Evolutionary conservation across 2,113 vertebrate genomes (phyloP), one percentile per base, ranked within the genome.

Genomic region (Aegotheles bennettii): DNA sequence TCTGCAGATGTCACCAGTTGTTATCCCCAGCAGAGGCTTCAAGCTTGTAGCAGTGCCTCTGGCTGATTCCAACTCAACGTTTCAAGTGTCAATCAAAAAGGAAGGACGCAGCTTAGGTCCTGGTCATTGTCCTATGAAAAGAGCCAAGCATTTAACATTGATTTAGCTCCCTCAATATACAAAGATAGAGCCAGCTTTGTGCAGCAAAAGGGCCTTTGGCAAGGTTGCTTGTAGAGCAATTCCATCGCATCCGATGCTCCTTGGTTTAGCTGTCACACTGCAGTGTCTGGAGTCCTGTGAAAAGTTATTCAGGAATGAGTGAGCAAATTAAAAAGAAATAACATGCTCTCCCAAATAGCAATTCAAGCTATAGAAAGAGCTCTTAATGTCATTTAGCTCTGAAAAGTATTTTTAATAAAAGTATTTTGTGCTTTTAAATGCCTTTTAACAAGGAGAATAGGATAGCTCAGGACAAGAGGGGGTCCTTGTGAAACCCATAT

Each of bases 1-100:
- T 98, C 98, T 98, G 98, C 99, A 99, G 99, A 99, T 99, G 99
- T 99, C 99, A 99, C 99, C 99, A 99, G 99, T 98, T 99, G 99
- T 99, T 99, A 98, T 98, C 98, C 99, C 98, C 99, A 99, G 99
- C 98, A 98, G 98, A 99, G 98, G 98, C 98, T 98, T 99, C 98
- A 98, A 98, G 99, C 98, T 99, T 98, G 98, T 99, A 99, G 99
- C 99, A 98, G 98, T 96, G 99, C 99, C 99, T 98, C 98, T 99
- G 99, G 99, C 99, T 99, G 98, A 98, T 98, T 99, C 98, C 98
- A 98, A 98, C 97, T 98, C 98, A 98, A 99, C 98, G 99, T 99
- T 99, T 99, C 99, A 99, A 99, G 99, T 99, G 99, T 99, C 99
- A 99, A 99, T 99, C 99, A 99, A 98, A 98, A 98, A 97, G 98